Evolutionary conservation across 2,888 invertebrate genomes (phyloP), one percentile per base, ranked within the genome.

Genomic region (Metellina segmentata): DNA sequence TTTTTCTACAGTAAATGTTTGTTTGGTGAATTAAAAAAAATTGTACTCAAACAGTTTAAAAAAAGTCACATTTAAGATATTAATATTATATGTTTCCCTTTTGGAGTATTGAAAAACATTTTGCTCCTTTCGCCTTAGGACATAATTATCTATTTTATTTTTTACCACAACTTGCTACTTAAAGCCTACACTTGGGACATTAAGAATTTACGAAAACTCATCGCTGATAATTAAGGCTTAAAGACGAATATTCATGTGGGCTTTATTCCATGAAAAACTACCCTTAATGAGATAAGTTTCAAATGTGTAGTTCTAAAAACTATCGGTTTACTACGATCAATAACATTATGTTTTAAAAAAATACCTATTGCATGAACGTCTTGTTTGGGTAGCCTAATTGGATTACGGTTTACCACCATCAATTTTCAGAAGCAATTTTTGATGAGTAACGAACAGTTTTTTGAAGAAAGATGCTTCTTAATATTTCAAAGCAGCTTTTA

Each of bases 331-430:
- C 16, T 61, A 9, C 61, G 61, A 61, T 61, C 61, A 8, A 61
- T 61, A 61, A 5, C 16, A 6, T 61, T 16, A 61, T 61, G 61
- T 9, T 61, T 61, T 16, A 9, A 72, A 69, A 79, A 61, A 79
- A 79, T 7, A 61, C 7, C 13, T 34, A 61, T 79, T 79, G 16
- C 16, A 34, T 16, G 61, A 61, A 79, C 20, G 61, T 79, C 61
- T 19, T 79, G 79, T 79, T 79, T 79, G 79, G 61, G 79, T 79
- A 61, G 20, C 79, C 34, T 79, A 79, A 79, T 79, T 79, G 79
- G 79, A 79, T 79, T 61, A 69, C 11, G 19, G 79, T 13, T 79
- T 61, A 79, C 79, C 61, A 34, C 51, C 61, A 79, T 79, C 79
- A 79, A 61, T 79, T 79, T 79, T 61, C 79, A 61, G 53, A 20